phyloP scores from a whole-genome alignment of 2,888 invertebrate genomes.

The Dryobota labecula region DNA sequence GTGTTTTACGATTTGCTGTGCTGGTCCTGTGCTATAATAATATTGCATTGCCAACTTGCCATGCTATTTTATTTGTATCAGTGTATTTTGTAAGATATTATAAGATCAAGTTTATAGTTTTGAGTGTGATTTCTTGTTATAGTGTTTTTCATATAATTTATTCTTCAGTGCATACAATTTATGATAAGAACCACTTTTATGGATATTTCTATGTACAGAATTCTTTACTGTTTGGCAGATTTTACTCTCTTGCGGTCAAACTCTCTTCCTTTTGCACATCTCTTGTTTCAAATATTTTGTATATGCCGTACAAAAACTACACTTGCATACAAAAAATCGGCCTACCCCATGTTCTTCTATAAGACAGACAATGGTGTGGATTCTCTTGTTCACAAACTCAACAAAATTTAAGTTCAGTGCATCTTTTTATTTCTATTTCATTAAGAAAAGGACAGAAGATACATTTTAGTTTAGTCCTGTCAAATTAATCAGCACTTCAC shows the following conservation, averaged over 20 bases:
- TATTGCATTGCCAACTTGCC: neutral
- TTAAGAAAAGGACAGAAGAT: no score
- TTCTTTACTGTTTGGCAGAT: neutral
- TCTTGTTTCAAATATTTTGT: neutral
- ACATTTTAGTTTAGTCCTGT: no score
- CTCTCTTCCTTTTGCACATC: neutral
- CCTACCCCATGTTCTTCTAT: no score
- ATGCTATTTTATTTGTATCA: constrained; percentile 2
- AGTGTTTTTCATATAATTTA: neutral
- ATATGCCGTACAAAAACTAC: no score
- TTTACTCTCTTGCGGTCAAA: neutral
- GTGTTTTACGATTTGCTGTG: constrained; percentile 26
- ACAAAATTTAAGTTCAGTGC: no score
- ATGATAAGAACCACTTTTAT: no score
- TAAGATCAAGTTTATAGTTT: neutral
- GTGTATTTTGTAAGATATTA: neutral
- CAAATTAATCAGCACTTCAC: no score
- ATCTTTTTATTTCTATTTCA: no score
- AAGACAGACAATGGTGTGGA: no score
- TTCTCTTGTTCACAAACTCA: no score
- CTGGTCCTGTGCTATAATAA: constrained; percentile 37
- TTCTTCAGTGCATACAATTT: neutral
- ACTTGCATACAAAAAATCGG: no score
- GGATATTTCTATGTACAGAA: constrained; percentile 1
- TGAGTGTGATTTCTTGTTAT: neutral